These are phyloP conservation scores for Hyaena hyaena DNA, from an alignment of 2,113 vertebrate genomes.

Conservation along the genomic window DNA sequence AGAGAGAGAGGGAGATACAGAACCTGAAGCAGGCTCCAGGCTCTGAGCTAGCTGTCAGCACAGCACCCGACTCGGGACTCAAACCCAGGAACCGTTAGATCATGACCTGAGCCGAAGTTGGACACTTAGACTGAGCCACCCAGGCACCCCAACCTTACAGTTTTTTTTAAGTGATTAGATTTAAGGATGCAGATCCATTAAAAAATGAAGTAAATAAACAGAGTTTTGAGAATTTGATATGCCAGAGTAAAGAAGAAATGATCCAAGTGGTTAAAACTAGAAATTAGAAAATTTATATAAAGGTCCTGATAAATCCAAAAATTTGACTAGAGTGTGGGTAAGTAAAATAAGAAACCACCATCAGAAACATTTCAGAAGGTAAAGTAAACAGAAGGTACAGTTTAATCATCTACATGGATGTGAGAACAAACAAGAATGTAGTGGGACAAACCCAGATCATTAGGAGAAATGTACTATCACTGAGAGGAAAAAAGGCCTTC, in stretches of 20 bases:
- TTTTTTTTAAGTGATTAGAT: not conserved
- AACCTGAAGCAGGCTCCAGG: too few relatives aligned
- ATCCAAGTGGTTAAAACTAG: not conserved
- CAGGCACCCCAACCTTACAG: too few relatives aligned
- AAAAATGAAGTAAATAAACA: not conserved
- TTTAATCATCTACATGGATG: not conserved
- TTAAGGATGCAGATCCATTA: not conserved
- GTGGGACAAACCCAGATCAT: not conserved
- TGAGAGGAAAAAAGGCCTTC: not conserved
- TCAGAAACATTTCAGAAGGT: not conserved
- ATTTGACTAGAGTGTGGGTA: not conserved
- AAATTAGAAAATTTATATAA: not conserved
- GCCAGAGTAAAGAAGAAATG: not conserved
- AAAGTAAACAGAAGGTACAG: not conserved
- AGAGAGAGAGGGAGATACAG: too few relatives aligned
- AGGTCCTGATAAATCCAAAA: not conserved
- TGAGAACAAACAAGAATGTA: not conserved
- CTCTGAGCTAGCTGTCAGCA: too few relatives aligned
- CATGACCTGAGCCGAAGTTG: too few relatives aligned
- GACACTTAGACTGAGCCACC: too few relatives aligned
- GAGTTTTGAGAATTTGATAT: not conserved
- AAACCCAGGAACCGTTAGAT: too few relatives aligned
- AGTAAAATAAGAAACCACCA: not conserved
- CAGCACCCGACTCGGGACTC: too few relatives aligned
- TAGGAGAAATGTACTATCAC: not conserved